phyloP scores from a whole-genome alignment of 2,888 invertebrate species.

The Mythimna albipuncta region DNA sequence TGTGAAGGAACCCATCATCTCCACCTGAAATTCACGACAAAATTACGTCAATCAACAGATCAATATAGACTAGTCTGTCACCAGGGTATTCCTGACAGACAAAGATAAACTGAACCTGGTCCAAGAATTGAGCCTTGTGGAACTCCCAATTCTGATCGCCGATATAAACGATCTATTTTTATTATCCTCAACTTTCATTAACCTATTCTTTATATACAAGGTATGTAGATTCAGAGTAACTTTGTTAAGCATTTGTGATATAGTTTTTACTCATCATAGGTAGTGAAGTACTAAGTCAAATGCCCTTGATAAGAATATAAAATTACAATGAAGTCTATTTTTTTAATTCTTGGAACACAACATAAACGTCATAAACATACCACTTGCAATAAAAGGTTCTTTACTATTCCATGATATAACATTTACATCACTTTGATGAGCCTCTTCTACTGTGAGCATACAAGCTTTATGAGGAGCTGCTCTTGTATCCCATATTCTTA shows the following conservation, averaged over 20 bases:
- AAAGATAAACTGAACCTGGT: not conserved
- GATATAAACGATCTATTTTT: not conserved
- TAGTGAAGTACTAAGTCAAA: not conserved
- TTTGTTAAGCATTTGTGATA: not conserved
- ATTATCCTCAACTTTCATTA: not conserved
- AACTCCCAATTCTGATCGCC: not conserved
- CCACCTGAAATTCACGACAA: slow-evolving; percentile 92
- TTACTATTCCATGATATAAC: slow-evolving; percentile 99
- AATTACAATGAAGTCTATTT: too few relatives aligned
- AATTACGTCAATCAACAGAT: not conserved
- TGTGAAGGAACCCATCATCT: slow-evolving; percentile 97
- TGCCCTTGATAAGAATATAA: not conserved
- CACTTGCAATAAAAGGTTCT: slow-evolving; percentile 97
- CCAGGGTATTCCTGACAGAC: too few relatives aligned
- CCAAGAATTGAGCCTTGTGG: slow-evolving; percentile 4
- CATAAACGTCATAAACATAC: slow-evolving; percentile 74
- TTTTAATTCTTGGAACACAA: too few relatives aligned
- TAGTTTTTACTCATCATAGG: not conserved
- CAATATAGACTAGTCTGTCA: not conserved
- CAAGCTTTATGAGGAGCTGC: slow-evolving; percentile 96
- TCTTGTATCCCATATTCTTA: slow-evolving; percentile 99
- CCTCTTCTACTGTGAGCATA: slow-evolving; percentile 96
- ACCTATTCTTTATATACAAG: not conserved
- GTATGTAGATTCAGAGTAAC: not conserved
- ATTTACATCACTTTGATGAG: slow-evolving; percentile 98